Percentiles rank a stretch among this genome's conserved stretches.
Conservation (phyloP, 2,797 vertebrate species). For the Huso huso region DNA sequence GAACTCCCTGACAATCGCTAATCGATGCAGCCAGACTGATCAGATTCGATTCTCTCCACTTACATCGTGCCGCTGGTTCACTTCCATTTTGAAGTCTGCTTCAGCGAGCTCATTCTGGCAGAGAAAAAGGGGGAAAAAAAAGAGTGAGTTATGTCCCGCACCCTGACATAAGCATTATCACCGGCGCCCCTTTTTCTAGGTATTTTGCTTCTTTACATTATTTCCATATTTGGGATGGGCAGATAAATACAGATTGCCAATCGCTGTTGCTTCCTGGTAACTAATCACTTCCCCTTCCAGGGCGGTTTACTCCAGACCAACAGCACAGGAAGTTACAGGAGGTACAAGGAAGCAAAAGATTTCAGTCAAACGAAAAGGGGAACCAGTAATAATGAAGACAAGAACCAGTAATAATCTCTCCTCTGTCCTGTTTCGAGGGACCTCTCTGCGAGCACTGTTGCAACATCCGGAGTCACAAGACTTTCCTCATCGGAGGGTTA, state of each 20-base stretch:
- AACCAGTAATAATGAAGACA: no score
- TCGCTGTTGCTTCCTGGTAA: background rate
- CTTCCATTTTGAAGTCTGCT: constrained; percentile 48
- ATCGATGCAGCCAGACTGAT: background rate
- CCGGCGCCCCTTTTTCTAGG: background rate
- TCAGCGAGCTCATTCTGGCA: constrained; percentile 49
- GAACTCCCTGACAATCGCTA: no score
- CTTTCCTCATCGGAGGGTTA: no score
- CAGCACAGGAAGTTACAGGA: no score
- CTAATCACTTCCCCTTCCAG: no score
- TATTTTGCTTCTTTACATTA: background rate
- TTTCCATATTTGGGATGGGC: background rate
- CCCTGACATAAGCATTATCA: background rate
- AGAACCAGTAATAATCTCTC: no score
- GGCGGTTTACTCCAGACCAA: no score
- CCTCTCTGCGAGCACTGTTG: no score
- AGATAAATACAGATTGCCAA: background rate
- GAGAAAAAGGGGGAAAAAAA: constrained; percentile 13
- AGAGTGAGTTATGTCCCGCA: background rate
- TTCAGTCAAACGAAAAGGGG: no score
- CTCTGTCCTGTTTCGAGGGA: no score
- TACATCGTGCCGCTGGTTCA: constrained; percentile 58
- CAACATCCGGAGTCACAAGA: no score
- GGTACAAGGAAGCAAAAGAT: no score
- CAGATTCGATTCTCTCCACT: background rate